These are phyloP conservation scores for Uria aalge DNA, from an alignment of 2,113 vertebrate genomes.

Conservation along the genomic window DNA sequence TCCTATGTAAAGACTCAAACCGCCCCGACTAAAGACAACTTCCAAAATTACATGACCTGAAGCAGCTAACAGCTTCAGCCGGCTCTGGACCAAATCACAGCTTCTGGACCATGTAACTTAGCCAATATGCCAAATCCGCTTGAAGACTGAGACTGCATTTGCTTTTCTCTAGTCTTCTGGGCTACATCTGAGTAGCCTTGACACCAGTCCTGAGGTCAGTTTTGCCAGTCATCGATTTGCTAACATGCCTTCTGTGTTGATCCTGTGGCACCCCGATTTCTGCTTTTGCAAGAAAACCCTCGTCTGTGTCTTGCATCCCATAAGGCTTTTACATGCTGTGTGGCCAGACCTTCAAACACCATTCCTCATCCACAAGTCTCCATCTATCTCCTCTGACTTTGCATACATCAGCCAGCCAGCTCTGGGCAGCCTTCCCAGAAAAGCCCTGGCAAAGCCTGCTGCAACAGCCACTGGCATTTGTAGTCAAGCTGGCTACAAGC, in stretches of 20 bases:
- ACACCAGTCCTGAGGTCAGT: neutral
- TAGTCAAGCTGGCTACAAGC: neutral
- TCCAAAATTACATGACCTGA: neutral
- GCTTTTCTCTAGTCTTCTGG: neutral
- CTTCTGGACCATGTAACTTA: neutral
- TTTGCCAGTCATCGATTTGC: neutral
- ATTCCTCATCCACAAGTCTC: neutral
- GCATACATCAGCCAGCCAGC: fast-evolving
- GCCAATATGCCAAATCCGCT: neutral
- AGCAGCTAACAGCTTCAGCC: neutral
- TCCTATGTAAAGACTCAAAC: neutral
- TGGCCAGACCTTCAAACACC: neutral
- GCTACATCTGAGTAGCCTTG: neutral
- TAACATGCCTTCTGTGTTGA: neutral
- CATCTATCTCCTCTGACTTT: neutral
- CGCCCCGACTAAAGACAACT: neutral
- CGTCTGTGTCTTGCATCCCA: neutral
- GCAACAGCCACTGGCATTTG: neutral
- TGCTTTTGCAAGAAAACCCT: neutral
- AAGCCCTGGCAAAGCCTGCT: neutral
- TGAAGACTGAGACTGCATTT: neutral
- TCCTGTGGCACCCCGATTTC: neutral
- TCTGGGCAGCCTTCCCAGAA: neutral
- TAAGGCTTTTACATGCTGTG: neutral
- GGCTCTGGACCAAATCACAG: neutral